Base-by-base conservation (phyloP, 2,797 vertebrate genomes). In the Acridotheres tristis region DNA sequence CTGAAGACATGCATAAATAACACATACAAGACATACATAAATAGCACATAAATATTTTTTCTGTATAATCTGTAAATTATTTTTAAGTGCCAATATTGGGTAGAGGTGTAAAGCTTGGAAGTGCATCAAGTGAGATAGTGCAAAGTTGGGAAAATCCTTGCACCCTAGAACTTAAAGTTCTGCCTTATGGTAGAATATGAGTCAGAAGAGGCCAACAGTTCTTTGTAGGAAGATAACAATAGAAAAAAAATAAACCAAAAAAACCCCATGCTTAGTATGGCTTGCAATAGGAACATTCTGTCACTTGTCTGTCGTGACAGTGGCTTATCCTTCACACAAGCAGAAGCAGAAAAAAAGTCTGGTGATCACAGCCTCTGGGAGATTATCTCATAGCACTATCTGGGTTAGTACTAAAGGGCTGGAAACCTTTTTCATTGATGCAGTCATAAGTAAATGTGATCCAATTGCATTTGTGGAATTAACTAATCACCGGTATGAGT, bases 381-480 rank as follows among this genome's bases (percentile, higher is more conserved):
- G 74, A 72, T 94, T 79, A 85, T 91, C 77, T 94, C 88, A 74
- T 43, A 62, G 58, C 13, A 2, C 67, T 85, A 71, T 92, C 63
- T 94, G 59, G 1, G 1, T 93, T 88, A 69, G 43, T 93, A 66
- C 79, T 75, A 34, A 73, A 57, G 77, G 85, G 57, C 71, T 76
- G 77, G 84, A 91, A 87, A 90, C 67, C 53, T 90, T 94, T 88
- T 53, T 85, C 9, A 0, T 42, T 78, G 89, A 71, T 88, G 90
- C 58, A 95, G 94, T 94, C 85, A 78, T 90, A 94, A 91, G 92
- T 93, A 93, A 92, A 94, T 73, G 77, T 89, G 89, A 82, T 96
- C 89, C 83, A 73, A 9, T 0, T 76, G 77, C 83, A 61, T 89
- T 82, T 91, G 53, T 85, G 93, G 89, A 92, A 94, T 91, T 76